Evolutionary conservation across 2,888 invertebrate genomes (phyloP).

Genomic region (Didymodactylos carnosus): DNA sequence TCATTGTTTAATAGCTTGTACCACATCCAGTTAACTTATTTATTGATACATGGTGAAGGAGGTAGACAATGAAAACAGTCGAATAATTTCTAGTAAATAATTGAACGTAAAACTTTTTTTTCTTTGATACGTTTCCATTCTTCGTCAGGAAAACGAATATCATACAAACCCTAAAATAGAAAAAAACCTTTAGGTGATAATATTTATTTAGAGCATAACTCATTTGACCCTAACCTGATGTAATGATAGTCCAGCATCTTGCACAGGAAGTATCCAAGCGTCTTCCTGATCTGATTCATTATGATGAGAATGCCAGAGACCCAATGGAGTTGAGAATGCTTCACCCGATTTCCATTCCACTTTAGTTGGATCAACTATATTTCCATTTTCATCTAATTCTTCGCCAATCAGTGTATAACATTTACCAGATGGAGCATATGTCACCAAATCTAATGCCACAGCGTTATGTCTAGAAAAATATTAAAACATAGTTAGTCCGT

Average conservation of each 20-base stretch:
- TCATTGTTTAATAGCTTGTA: too few species aligned
- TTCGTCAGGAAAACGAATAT: not conserved
- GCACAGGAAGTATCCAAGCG: not conserved
- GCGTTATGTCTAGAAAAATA: not conserved
- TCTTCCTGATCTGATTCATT: not conserved
- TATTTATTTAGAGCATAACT: not conserved
- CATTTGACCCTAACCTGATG: not conserved
- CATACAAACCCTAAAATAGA: not conserved
- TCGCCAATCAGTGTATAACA: not conserved
- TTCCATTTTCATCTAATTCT: not conserved
- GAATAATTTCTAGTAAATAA: too few species aligned
- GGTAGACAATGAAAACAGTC: too few species aligned
- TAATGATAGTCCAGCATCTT: not conserved
- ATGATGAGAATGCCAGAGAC: not conserved
- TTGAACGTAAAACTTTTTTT: not conserved
- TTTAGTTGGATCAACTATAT: not conserved
- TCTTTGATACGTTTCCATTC: not conserved
- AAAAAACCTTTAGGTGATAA: not conserved
- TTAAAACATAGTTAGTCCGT: not conserved
- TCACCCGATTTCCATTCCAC: not conserved
- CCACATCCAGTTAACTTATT: too few species aligned
- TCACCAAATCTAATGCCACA: not conserved
- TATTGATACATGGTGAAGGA: too few species aligned
- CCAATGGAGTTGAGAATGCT: not conserved
- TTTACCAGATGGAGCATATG: not conserved